Base-by-base conservation (phyloP, 2,113 vertebrate genomes). In the Anarrhichthys ocellatus region DNA sequence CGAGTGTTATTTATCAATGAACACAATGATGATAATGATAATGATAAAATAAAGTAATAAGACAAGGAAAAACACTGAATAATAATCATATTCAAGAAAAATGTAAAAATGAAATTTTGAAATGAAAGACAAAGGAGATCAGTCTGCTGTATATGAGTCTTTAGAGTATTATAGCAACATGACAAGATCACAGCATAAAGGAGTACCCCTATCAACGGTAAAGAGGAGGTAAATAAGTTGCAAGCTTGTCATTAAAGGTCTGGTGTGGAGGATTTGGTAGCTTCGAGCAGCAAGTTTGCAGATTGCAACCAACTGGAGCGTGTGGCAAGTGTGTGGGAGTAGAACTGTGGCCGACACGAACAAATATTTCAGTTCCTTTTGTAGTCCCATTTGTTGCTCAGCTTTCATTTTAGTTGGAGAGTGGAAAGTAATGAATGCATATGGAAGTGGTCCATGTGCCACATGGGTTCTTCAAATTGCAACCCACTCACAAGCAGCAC, bases 361-460 rank as follows among this genome's bases (percentile, higher is more conserved):
- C 15, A 27, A 5, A 59, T 13, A 15, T 29, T 14, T 27, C 24
- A 58, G 24, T 27, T 58, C 54, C 54, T 9, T 17, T 17, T 38
- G 27, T 18, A 6, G 24, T 50, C 18, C 65, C 14, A 73, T 77
- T 66, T 70, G 58, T 59, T 4, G 5, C 69, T 62, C 59, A 15
- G 44, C 50, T n/a, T 24, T 61, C 13, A 48, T 70, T 84, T 65
- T 27, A 81, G n/a, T 20, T 50, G 66, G 22, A 69, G 38, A 81
- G 40, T 54, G 61, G 29, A 76, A 72, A 58, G 18, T 20, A 64
- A 44, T n/a, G 58, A 82, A 44, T 34, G 56, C 36, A 68, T 40
- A 50, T 76, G 70, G 62, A 83, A 65, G 67, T 61, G 64, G 44
- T 78, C 11, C 29, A 40, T 78, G 76, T 65, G 70, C 48, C 66